Base-by-base conservation (phyloP, 2,113 vertebrate species). In the Helogale parvula region DNA sequence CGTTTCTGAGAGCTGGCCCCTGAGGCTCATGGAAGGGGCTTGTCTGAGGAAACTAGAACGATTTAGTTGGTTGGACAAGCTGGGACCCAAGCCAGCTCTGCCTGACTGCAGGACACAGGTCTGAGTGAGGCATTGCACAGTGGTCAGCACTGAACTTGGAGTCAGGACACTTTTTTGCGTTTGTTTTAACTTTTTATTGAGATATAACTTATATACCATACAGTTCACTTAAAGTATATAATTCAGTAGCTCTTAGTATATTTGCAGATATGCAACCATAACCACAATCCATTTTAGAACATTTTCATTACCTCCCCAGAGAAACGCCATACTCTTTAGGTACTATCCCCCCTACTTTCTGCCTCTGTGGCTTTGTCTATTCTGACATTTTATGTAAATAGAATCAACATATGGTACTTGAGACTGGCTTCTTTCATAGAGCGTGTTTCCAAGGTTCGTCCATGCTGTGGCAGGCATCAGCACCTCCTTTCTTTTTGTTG, bases 321-420 rank as follows among this genome's bases (percentile, higher is more conserved):
- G 72, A 65, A 85, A 47, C 12, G 25, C 50, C 2, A 1, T 4
- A 21, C 45, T 14, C 60, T 12, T 86, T 23, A 17, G 19, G 12
- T 23, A 11, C 21, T 65, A 29, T 2, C 5, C 45, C 35, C 5
- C 45, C 54, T 31, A 2, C 41, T 66, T 47, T 47, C 50, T 33
- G 8, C 45, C 11, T 74, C 47, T 83, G 0, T 17, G 14, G 27
- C 27, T 25, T 41, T 89, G 38, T 33, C 31, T 79, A 0, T 45
- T 41, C 77, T 31, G 25, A 35, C 47, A 33, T 41, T 69, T 69
- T 35, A 1, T 17, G 29, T 38, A 47, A 47, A 31, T 35, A 12
- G 27, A n/a, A 41, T 25, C 27, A 35, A 12, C 8, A 33, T 0
- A 1, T 0, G 11, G 11, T 3, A 27, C 19, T 41, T 72, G 65